phyloP scores from a whole-genome alignment of 2,797 vertebrate genomes.

The Spinus pinus region DNA sequence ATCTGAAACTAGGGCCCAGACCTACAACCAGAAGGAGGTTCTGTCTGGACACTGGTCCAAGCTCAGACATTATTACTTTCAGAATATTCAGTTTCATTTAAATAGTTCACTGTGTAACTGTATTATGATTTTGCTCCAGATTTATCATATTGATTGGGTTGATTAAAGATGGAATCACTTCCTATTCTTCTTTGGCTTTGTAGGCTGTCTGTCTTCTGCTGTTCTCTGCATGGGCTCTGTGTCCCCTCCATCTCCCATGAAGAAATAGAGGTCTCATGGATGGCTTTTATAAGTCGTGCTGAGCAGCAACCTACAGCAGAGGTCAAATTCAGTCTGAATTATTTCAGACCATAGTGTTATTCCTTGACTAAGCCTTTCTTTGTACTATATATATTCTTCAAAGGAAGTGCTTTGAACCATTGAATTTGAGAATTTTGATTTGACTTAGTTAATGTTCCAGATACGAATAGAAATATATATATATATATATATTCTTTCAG shows the following conservation, averaged over 20 bases:
- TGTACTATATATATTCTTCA: background rate
- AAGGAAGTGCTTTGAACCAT: background rate
- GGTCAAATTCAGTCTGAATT: background rate
- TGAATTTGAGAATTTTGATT: background rate
- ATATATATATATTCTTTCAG: background rate
- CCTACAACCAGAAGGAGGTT: background rate
- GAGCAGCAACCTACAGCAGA: background rate
- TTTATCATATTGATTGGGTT: background rate
- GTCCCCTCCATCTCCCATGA: background rate
- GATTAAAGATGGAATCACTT: background rate
- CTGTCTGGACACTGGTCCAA: accelerated
- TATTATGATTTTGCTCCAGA: background rate
- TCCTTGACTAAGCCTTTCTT: background rate
- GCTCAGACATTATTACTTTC: background rate
- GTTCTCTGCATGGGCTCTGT: background rate
- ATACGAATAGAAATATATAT: background rate
- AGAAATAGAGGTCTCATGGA: background rate
- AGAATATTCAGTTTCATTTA: background rate
- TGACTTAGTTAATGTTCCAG: background rate
- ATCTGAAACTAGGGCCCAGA: background rate
- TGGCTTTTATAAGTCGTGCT: background rate
- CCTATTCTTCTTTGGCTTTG: background rate
- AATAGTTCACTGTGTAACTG: background rate
- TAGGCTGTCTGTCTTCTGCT: background rate
- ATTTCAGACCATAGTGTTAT: background rate